Evolutionary conservation across 2,113 vertebrate species (phyloP).

Genomic region (Empidonax traillii): DNA sequence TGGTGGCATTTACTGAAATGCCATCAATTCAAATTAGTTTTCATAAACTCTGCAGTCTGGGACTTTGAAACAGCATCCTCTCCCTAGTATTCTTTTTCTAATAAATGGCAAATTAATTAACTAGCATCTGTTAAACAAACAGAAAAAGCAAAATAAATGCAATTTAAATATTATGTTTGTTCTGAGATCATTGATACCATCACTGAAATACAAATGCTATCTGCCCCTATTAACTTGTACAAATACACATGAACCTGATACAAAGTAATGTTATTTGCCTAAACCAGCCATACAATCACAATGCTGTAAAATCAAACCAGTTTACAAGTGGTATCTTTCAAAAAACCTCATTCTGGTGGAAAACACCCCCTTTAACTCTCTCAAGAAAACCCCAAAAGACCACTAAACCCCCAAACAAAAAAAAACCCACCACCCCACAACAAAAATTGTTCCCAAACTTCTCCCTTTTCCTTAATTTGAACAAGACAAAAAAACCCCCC

Average conservation of each 20-base stretch:
- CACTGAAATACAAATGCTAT: neutral
- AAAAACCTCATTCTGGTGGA: neutral
- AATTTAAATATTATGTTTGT: neutral
- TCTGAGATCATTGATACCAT: neutral
- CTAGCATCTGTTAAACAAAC: neutral
- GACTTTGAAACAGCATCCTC: neutral
- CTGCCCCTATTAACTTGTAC: neutral
- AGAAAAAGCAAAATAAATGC: neutral
- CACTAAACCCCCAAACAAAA: neutral
- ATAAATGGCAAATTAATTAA: neutral
- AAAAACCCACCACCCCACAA: neutral
- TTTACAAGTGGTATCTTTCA: neutral
- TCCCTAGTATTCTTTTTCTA: neutral
- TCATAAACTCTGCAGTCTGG: neutral
- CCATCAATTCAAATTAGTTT: neutral
- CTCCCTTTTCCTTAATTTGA: neutral
- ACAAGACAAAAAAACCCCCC: neutral
- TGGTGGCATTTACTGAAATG: neutral
- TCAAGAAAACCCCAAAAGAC: neutral
- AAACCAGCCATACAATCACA: neutral
- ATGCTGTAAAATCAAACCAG: neutral
- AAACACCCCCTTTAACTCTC: accelerated
- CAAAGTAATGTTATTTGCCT: accelerated
- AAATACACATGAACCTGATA: neutral
- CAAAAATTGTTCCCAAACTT: neutral